These are phyloP conservation scores for Hydractinia echinata DNA, from an alignment of 30 jellyfish, hydroid and myxozoan species.

Conservation along the genomic window DNA sequence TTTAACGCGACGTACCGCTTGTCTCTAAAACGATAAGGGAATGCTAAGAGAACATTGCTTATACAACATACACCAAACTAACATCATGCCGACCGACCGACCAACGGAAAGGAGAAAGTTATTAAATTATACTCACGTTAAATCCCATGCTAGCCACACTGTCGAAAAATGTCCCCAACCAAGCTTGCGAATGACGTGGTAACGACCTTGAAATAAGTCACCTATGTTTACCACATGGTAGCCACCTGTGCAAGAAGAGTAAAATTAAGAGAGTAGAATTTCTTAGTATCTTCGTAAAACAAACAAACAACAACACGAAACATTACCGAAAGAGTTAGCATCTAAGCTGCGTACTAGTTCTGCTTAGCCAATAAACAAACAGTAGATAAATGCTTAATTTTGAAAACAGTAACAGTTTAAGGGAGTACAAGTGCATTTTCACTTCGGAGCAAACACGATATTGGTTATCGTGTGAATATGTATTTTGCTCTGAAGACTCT, in stretches of 20 bases:
- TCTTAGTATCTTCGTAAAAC: no score
- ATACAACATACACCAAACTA: not conserved
- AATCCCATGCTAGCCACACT: conserved; percentile 98
- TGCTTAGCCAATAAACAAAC: no score
- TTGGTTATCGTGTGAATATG: no score
- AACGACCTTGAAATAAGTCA: conserved; percentile 75
- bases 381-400: no score
- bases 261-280: not conserved
- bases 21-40: conserved; percentile 23
- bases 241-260: conserved; percentile 59
- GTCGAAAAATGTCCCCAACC: conserved; percentile 99
- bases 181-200: conserved; percentile 84
- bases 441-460: no score
- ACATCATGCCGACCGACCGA: not conserved
- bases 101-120: not conserved
- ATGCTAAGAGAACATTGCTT: not conserved
- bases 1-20: conserved; percentile 82
- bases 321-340: no score
- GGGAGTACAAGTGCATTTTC: no score
- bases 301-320: no score
- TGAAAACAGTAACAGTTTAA: no score
- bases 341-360: no score
- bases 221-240: conserved; percentile 92
- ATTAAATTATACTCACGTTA: conserved; percentile 57
- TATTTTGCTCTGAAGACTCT: no score